Evolutionary conservation across 2,888 invertebrate genomes (phyloP).

Genomic region (Parascotia fuliginaria): DNA sequence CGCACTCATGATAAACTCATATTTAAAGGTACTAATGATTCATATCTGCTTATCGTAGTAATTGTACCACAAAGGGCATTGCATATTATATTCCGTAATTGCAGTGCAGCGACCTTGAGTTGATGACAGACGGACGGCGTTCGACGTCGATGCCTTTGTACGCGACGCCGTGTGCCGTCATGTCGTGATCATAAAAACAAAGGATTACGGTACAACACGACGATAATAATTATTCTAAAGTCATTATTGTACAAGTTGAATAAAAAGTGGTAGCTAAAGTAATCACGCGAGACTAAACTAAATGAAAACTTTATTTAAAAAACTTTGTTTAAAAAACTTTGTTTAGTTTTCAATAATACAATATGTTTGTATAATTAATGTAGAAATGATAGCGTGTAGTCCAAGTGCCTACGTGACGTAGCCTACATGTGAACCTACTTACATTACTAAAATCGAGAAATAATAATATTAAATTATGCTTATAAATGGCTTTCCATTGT

Average conservation of each 20-base stretch:
- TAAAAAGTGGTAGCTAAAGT: conserved; percentile 31
- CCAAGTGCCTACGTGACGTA: too few species aligned
- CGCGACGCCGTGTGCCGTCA: too few species aligned
- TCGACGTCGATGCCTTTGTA: conserved; percentile 39
- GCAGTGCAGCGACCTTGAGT: conserved; percentile 62
- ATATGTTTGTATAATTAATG: too few species aligned
- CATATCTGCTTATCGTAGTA: conserved; percentile 23
- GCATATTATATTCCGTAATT: conserved; percentile 48
- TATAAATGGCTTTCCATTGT: too few species aligned
- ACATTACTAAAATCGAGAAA: too few species aligned
- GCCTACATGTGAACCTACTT: too few species aligned
- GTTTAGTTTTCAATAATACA: too few species aligned
- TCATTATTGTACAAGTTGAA: conserved; percentile 31
- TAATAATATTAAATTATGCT: too few species aligned
- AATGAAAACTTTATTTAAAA: conserved; percentile 15
- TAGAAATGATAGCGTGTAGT: too few species aligned
- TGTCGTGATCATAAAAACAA: conserved; percentile 49
- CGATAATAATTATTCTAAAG: conserved; percentile 34
- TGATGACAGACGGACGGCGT: conserved; percentile 43
- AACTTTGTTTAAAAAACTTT: too few species aligned
- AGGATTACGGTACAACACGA: conserved; percentile 45
- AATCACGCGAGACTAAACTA: conserved; percentile 23
- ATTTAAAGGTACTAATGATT: neutral
- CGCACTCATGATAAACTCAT: neutral
- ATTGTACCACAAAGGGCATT: conserved; percentile 41